phyloP scores from a whole-genome alignment of 2,888 invertebrate genomes.

The Ennomos erosarius region DNA sequence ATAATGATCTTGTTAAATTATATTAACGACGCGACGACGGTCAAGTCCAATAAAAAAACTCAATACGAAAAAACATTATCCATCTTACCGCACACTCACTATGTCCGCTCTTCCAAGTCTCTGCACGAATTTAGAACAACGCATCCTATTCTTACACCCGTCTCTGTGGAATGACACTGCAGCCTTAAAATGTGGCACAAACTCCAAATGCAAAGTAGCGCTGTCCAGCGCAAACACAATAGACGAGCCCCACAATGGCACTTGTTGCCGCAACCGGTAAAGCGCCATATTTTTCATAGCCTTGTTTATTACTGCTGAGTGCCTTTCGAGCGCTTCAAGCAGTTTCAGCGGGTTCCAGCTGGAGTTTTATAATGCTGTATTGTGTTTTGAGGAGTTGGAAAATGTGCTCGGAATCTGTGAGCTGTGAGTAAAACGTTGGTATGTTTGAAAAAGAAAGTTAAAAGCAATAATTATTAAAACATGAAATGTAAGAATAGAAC shows the following conservation, averaged over 20 bases:
- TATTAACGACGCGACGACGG: no score
- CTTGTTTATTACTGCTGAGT: slow-evolving; percentile 36
- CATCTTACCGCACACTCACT: background rate
- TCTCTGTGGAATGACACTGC: background rate
- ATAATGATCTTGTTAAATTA: no score
- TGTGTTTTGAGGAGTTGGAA: slow-evolving; percentile 14
- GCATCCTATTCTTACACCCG: background rate
- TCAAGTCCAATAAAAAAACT: no score
- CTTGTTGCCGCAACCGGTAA: slow-evolving; percentile 38
- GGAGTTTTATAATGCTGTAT: slow-evolving; percentile 17
- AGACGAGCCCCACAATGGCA: slow-evolving; percentile 32
- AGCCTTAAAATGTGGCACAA: slow-evolving; percentile 14
- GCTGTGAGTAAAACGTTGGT: background rate
- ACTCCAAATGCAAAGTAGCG: slow-evolving; percentile 15
- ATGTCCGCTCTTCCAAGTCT: background rate
- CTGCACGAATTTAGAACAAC: background rate
- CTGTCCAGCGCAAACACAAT: slow-evolving; percentile 20
- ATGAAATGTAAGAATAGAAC: no score
- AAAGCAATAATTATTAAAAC: no score
- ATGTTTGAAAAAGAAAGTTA: background rate
- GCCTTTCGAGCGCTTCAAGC: slow-evolving; percentile 24
- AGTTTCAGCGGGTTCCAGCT: slow-evolving; percentile 7
- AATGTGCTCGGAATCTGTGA: slow-evolving; percentile 2
- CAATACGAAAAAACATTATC: no score
- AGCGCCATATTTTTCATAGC: slow-evolving; percentile 38